These are phyloP conservation scores for Galaxias olidus DNA, from an alignment of 2,797 vertebrate species.

Conservation along the genomic window DNA sequence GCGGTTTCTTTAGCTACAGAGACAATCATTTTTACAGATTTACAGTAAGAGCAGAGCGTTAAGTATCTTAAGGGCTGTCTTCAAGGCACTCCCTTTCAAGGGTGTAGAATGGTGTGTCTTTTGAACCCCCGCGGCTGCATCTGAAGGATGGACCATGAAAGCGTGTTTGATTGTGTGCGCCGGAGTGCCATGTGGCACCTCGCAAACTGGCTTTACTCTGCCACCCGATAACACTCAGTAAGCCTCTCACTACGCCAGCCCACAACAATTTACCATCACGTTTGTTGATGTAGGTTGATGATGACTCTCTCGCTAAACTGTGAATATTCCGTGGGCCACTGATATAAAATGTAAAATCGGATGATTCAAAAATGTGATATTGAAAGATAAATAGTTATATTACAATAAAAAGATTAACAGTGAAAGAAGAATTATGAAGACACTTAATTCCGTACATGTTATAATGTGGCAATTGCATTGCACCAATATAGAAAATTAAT, in stretches of 20 bases:
- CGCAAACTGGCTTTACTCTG: constrained; percentile 63
- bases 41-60: constrained; percentile 30
- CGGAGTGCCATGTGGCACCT: constrained; percentile 73
- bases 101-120: constrained; percentile 45
- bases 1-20: neutral
- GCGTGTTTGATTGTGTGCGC: constrained; percentile 41
- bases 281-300: constrained; percentile 55
- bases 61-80: constrained; percentile 46
- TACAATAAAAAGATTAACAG: no score
- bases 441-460: no score
- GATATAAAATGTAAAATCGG: constrained; percentile 25
- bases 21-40: neutral
- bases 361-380: constrained; percentile 15
- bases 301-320: constrained; percentile 54
- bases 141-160: constrained; percentile 57
- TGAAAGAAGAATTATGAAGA: neutral
- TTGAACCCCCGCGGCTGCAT: constrained; percentile 63
- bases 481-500: no score
- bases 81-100: constrained; percentile 34
- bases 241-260: constrained; percentile 64
- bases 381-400: no score
- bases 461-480: no score
- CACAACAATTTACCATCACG: constrained; percentile 63
- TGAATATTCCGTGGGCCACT: constrained; percentile 42
- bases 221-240: constrained; percentile 70